Evolutionary conservation across 2,888 invertebrate species (phyloP), one percentile per base, ranked within the genome.

Genomic region (Lydus trimaculatus): DNA sequence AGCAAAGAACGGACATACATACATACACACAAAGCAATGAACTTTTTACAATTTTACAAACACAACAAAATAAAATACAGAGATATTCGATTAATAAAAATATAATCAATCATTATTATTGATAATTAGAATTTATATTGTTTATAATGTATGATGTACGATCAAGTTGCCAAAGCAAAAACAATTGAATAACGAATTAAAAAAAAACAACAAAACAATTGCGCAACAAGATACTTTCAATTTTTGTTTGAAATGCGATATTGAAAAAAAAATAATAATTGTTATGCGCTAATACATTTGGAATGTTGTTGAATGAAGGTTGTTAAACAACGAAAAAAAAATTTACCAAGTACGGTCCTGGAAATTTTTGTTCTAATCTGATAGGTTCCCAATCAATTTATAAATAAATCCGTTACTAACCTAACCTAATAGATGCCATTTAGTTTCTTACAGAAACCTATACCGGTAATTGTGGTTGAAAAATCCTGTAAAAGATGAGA

Each of bases 361-460:
- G 48, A 48, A 25, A 11, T 25, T 56, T 56, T 56, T 25, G 25
- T 25, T 25, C 56, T 56, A 23, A 48, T 48, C 48, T 48, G 48
- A 48, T 48, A 48, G 65, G 66, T 64, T 70, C 65, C 61, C 58
- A 64, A 68, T 63, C 65, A 43, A 66, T 63, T 63, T 69, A 67
- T 67, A 69, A 66, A 67, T 65, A 70, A 70, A 72, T 62, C 48
- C 64, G 67, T 58, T 58, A 67, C 68, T 70, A 71, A 75, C 74
- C 74, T 75, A 75, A 72, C 74, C 73, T 73, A 75, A 70, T 56
- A 56, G 56, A 56, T 56, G 20, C 56, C 11, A 23, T 52, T 33
- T 33, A 63, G 31, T 63, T 64, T 36, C n/a, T 61, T 64, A 15
- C 2, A 15, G 36, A 36, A 36, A 33, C 11, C 33, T n/a, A 11